Evolutionary conservation across 37 sponge, comb jelly and placozoan species (phyloP), one percentile per base, ranked within the genome.

Genomic region (Hormiphora californensis): DNA sequence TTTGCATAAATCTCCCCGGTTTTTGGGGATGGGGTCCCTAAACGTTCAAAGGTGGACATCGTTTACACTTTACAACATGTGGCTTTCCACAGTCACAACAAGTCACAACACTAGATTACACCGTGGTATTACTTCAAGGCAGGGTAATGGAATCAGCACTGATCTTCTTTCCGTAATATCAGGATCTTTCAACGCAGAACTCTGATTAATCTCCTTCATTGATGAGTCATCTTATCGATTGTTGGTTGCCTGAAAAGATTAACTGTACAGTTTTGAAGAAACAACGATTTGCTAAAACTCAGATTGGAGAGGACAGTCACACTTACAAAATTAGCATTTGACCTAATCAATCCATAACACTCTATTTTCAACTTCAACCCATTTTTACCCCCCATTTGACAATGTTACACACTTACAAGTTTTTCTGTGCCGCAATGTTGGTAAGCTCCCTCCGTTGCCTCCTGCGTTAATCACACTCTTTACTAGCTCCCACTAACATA

Each of bases 101-200:
- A 49, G 15, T 49, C 53, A 49, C 53, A 49, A n/a, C n/a, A n/a
- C n/a, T n/a, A 49, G 53, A 17, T 49, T 49, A 49, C 15, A 49
- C 9, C 15, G 53, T 49, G 53, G 53, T 17, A 49, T 67, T 19
- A 19, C 81, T 39, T 73, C 81, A 73, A 21, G 21, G 81, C 81
- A 41, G 43, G 81, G 0, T 43, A 46, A 28, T 73, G 81, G 81
- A 73, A 33, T 73, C 81, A 40, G 81, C 81, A 3, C 40, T 73
- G 41, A 73, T 73, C 44, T 73, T 73, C 81, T 73, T 73, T 30
- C 81, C 81, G 22, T 73, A 73, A 33, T n/a, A n/a, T 73, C 81
- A n/a, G 81, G 81, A 40, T 73, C 81, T 19, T 73, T 73, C 23
- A 73, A 1, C 40, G 81, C 25, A 73, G 44, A 43, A 73, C 81